These are phyloP conservation scores for Equus przewalskii DNA, from an alignment of 2,113 vertebrate genomes.

Conservation along the genomic window DNA sequence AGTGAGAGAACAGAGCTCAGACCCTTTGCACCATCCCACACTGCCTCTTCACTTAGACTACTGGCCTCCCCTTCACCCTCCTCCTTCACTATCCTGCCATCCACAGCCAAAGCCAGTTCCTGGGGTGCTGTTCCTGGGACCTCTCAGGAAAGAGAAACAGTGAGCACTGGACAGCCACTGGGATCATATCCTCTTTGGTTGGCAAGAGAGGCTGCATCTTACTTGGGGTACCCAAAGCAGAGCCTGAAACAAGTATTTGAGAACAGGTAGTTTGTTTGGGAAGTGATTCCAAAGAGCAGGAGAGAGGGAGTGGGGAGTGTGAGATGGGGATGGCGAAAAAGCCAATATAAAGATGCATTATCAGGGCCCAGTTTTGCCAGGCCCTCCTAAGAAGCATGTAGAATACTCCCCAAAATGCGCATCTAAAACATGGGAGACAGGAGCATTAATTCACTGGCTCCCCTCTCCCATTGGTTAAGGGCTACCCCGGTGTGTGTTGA, in stretches of 20 bases:
- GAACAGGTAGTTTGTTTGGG: not conserved
- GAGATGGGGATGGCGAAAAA: not conserved
- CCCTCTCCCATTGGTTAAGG: not conserved
- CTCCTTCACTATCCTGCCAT: not conserved
- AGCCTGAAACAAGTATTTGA: constrained; percentile 3
- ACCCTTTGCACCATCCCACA: not conserved
- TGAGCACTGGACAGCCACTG: not conserved
- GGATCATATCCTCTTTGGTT: not conserved
- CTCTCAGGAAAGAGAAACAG: not conserved
- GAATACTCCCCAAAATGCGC: not conserved
- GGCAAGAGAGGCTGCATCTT: constrained; percentile 18
- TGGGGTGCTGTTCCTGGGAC: not conserved
- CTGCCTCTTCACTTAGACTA: not conserved
- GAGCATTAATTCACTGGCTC: not conserved
- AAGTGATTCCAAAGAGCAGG: not conserved
- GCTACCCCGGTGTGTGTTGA: not conserved
- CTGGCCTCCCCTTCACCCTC: not conserved
- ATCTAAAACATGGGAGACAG: not conserved
- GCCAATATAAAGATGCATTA: not conserved
- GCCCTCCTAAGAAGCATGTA: not conserved
- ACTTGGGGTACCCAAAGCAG: not conserved
- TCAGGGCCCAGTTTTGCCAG: not conserved
- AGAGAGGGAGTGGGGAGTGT: not conserved
- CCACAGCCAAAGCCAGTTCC: not conserved
- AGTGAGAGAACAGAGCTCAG: not conserved